Evolutionary conservation across 2,113 vertebrate genomes (phyloP).

Genomic region (Salminus brasiliensis): DNA sequence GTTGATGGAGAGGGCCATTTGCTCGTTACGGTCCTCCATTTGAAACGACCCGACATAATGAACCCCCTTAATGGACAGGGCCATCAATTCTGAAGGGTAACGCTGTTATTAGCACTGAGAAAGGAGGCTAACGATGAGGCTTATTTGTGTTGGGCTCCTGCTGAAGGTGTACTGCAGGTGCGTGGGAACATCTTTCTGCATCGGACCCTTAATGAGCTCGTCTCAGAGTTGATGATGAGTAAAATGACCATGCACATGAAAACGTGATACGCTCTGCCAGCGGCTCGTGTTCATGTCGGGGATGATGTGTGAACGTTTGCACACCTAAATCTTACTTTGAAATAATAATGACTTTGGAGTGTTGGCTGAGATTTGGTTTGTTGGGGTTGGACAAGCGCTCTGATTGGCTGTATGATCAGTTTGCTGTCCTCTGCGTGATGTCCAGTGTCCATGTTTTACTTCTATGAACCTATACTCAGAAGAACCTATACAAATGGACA

Average conservation of each 20-base stretch:
- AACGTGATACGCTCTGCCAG: background rate
- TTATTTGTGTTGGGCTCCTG: background rate
- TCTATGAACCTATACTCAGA: no score
- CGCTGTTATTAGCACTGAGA: background rate
- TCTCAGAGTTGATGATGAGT: background rate
- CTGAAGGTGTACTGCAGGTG: background rate
- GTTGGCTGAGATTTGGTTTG: no score
- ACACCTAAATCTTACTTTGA: background rate
- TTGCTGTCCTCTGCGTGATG: no score
- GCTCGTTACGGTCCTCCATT: conserved; percentile 1
- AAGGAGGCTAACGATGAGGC: conserved; percentile 12
- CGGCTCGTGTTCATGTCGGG: background rate
- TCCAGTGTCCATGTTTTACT: no score
- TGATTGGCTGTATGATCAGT: no score
- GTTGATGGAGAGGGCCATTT: conserved; percentile 35
- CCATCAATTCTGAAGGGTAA: conserved; percentile 20
- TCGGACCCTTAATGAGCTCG: background rate
- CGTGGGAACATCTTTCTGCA: background rate
- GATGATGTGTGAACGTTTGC: background rate
- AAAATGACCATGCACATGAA: background rate
- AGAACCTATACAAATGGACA: no score
- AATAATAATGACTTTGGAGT: background rate
- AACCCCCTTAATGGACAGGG: conserved; percentile 13
- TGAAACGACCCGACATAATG: background rate
- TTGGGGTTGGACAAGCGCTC: no score